These are phyloP conservation scores for Pollachius pollachius DNA, from an alignment of 2,113 vertebrate species.

Conservation along the genomic window DNA sequence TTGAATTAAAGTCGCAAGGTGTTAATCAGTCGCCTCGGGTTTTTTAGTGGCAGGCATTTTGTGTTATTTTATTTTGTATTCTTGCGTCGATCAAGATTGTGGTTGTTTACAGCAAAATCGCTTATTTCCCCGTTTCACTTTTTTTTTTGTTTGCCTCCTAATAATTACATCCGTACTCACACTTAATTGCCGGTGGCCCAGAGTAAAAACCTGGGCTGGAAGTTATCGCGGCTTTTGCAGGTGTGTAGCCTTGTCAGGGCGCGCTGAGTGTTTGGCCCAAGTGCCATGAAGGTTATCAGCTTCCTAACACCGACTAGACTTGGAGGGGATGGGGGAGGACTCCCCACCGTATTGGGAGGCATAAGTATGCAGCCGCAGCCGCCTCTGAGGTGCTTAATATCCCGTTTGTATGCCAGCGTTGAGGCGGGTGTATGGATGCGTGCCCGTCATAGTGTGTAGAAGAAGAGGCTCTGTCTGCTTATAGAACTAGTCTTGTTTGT, in stretches of 20 bases:
- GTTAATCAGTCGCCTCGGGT: too few species aligned
- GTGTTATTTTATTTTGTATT: too few species aligned
- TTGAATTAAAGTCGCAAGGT: too few species aligned
- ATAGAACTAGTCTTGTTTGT: too few species aligned
- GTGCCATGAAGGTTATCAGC: constrained; percentile 72
- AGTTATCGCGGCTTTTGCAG: constrained; percentile 65
- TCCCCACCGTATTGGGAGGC: constrained; percentile 64
- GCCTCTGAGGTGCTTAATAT: constrained; percentile 41
- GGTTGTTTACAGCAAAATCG: too few species aligned
- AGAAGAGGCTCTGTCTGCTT: too few species aligned
- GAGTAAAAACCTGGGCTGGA: constrained; percentile 8
- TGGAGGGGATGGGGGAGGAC: constrained; percentile 43
- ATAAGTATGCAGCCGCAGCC: constrained; percentile 60
- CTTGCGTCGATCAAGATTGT: too few species aligned
- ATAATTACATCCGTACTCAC: constrained; percentile 12
- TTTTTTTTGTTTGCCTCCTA: constrained; percentile 12
- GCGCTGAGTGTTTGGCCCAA: constrained; percentile 49
- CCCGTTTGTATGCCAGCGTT: constrained; percentile 10
- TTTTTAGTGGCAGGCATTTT: too few species aligned
- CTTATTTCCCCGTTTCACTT: too few species aligned
- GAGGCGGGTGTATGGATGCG: too few species aligned
- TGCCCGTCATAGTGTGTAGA: too few species aligned
- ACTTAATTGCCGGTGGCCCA: constrained; percentile 28
- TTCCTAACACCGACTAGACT: constrained; percentile 45
- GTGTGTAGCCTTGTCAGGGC: constrained; percentile 38